Evolutionary conservation across 2,797 vertebrate genomes (phyloP).

Genomic region (Squalus acanthias): DNA sequence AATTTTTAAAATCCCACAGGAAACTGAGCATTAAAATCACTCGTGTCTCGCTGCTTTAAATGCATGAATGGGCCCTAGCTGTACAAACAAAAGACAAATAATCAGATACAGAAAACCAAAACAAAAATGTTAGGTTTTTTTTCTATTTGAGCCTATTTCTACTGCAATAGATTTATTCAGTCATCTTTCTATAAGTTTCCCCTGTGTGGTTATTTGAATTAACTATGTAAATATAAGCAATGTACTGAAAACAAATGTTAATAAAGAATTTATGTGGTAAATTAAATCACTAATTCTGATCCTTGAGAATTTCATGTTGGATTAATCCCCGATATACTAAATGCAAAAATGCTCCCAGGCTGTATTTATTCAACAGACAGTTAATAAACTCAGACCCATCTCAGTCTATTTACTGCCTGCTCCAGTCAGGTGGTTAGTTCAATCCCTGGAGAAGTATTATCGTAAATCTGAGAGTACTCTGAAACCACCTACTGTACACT

Average conservation of each 20-base stretch:
- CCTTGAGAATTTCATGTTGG: not conserved
- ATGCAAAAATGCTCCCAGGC: not conserved
- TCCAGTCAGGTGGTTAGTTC: not conserved
- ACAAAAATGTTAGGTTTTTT: not conserved
- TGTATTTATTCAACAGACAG: not conserved
- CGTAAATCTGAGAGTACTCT: not conserved
- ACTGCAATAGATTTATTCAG: not conserved
- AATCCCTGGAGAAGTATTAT: not conserved
- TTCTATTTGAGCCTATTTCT: not conserved
- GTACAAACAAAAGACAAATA: not conserved
- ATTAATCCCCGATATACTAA: not conserved
- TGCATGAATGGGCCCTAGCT: not conserved
- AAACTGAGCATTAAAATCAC: not conserved
- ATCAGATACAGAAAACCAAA: not conserved
- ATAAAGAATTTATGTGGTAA: not conserved
- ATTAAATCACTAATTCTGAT: not conserved
- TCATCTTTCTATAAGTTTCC: not conserved
- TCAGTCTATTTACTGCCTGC: not conserved
- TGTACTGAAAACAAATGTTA: not conserved
- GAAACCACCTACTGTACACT: not conserved
- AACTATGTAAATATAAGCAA: too few relatives aligned
- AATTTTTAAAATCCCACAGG: not conserved
- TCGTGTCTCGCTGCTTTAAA: not conserved
- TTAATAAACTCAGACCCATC: not conserved
- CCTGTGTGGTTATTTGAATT: not conserved